Evolutionary conservation across 2,888 invertebrate genomes (phyloP).

Genomic region (Mimumesa dahlbomi): DNA sequence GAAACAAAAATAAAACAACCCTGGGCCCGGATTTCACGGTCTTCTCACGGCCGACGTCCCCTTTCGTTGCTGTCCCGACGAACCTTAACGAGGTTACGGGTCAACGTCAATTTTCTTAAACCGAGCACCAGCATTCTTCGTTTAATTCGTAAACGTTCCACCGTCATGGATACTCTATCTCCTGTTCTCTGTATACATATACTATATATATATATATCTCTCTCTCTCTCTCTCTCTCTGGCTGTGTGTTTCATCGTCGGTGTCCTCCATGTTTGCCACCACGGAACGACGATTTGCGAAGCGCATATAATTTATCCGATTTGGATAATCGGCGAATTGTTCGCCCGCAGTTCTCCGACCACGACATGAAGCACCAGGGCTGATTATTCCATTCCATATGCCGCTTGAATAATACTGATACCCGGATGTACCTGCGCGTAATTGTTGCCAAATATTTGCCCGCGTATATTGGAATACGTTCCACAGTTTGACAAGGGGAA

Average conservation of each 20-base stretch:
- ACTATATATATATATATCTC: background rate
- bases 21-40: constrained; percentile 58
- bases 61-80: constrained; percentile 22
- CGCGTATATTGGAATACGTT: constrained; percentile 37
- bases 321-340: constrained; percentile 39
- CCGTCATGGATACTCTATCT: background rate
- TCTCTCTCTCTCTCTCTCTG: background rate
- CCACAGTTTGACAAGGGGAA: constrained; percentile 31
- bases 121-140: constrained; percentile 20
- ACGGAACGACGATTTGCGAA: constrained; percentile 6
- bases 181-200: background rate
- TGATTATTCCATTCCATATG: constrained; percentile 57
- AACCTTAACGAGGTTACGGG: constrained; percentile 60
- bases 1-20: constrained; percentile 58
- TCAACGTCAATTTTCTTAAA: constrained; percentile 58
- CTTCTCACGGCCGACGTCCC: constrained; percentile 46
- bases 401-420: constrained; percentile 50
- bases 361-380: constrained; percentile 17
- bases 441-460: constrained; percentile 57
- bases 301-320: constrained; percentile 38
- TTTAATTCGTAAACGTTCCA: constrained; percentile 16
- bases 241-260: background rate
- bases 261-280: background rate
- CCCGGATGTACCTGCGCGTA: constrained; percentile 37
- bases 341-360: constrained; percentile 6